Evolutionary conservation across 1,140 invertebrate species (phyloP), one percentile per base, ranked within the genome.

Genomic region (Araneus ventricosus): DNA sequence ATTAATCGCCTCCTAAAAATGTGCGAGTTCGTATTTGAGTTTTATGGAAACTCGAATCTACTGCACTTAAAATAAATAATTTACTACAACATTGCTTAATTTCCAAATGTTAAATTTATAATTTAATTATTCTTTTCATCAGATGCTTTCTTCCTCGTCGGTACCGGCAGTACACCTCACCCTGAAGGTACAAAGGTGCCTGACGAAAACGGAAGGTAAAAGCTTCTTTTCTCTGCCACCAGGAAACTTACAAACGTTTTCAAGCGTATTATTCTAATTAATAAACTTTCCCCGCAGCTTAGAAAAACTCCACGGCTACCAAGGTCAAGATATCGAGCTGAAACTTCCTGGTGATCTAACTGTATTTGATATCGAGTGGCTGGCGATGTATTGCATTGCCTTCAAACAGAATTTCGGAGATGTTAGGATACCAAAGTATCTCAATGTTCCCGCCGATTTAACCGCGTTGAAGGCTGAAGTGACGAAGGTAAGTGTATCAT

Each of bases 121-220:
- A 52, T 17, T n/a, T 52, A 52, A 52, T 17, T 52, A 52, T 93
- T 84, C 94, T 94, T 93, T 86, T 94, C 79, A 88, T 17, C 94
- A 95, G 97, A 97, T 88, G 97, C 97, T 0, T 98, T 98, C 95
- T 99, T 99, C 95, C 98, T 97, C 97, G 97, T 98, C 17, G 98
- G 98, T 8, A 97, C 97, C 90, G 98, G 98, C 1, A 97, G 98
- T n/a, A 97, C 98, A 95, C 98, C 98, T 0, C 97, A 97, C 6
- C 96, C 97, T 17, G 97, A 97, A 94, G 98, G 98, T 1, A 96
- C 95, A 57, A 97, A 97, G 96, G 97, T 99, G 92, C 98, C 98
- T 3, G 98, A 99, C 95, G 98, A 99, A 96, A 97, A 97, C 94
- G 98, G 98, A 96, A 99, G 98, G 98, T 98, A 93, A 67, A 67